phyloP scores from a whole-genome alignment of 37 sponge, comb jelly and placozoan genomes.

The Mnemiopsis leidyi region DNA sequence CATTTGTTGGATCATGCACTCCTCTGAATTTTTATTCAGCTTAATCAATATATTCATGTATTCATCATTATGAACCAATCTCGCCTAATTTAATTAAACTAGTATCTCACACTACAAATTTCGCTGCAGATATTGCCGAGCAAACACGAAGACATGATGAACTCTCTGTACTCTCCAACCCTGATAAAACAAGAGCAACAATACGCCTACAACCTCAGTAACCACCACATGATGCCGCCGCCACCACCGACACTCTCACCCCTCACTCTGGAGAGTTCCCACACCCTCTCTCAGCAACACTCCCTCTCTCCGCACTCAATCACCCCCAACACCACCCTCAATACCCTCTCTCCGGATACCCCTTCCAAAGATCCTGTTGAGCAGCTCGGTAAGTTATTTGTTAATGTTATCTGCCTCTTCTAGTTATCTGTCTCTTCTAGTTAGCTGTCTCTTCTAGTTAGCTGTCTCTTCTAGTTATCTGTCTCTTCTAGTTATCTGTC shows the following conservation, averaged over 20 bases:
- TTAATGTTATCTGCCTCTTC: too few relatives aligned
- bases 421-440: too few relatives aligned
- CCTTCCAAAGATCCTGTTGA: conserved; percentile 11
- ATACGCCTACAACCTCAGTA: neutral
- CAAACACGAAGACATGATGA: conserved; percentile 2
- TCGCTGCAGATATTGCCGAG: neutral
- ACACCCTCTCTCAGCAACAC: neutral
- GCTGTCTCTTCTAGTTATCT: too few relatives aligned
- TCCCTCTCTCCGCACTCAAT: neutral
- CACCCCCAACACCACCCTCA: conserved; percentile 16
- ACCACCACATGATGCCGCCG: neutral
- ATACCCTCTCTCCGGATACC: neutral
- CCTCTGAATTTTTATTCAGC: too few relatives aligned
- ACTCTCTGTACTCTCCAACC: neutral
- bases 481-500: too few relatives aligned
- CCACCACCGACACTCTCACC: neutral
- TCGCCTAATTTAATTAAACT: too few relatives aligned
- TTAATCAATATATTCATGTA: too few relatives aligned
- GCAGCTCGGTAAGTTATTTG: conserved; percentile 11
- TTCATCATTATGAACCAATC: too few relatives aligned
- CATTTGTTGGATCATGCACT: too few relatives aligned
- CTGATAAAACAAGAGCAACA: neutral
- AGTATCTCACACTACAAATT: too few relatives aligned
- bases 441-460: too few relatives aligned
- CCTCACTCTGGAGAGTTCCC: neutral